Base-by-base conservation (phyloP, 2,888 invertebrate species). In the Chouioia cunea region DNA sequence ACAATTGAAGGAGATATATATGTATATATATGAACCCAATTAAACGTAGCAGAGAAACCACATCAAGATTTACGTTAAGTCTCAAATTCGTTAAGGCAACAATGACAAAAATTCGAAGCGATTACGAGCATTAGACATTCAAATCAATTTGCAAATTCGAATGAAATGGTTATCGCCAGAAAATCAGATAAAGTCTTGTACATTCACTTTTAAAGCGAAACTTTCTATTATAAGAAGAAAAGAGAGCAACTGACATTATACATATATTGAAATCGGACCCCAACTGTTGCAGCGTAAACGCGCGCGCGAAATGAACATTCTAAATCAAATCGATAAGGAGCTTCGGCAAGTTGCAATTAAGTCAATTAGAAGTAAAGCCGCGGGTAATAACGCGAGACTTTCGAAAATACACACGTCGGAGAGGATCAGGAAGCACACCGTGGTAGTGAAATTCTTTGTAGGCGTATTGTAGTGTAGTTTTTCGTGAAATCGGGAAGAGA, bases 241-340 rank as follows among this genome's bases (percentile, higher is more conserved):
- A 23, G 46, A 20, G 1, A 22, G 14, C 36, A 36, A n/a, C n/a
- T 2, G 4, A 52, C 18, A 66, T 59, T 59, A 58, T 59, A 52
- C 58, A 52, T 66, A 66, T 58, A 66, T 59, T n/a, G 36, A 44
- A n/a, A n/a, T n/a, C 23, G 46, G 23, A 12, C 18, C 47, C 0
- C 20, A 20, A 20, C n/a, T 2, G 20, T 50, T 12, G 10, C 4
- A n/a, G 50, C 16, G 8, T 4, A 16, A 50, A n/a, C 10, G 50
- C 50, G 50, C 4, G 16, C 23, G 23, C 16, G 43, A 46, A 57
- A 36, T n/a, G 27, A 27, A 27, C 52, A 43, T 48, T 58, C 53
- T 23, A 58, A 59, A 69, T 69, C 52, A 64, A 64, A 70, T 70
- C 64, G 70, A 65, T 70, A 70, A 70, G 53, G 12, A 20, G 6